Percentiles rank a stretch among this genome's conserved stretches.
Conservation (phyloP, 1,140 invertebrate species). For the Bombyx mandarina region DNA sequence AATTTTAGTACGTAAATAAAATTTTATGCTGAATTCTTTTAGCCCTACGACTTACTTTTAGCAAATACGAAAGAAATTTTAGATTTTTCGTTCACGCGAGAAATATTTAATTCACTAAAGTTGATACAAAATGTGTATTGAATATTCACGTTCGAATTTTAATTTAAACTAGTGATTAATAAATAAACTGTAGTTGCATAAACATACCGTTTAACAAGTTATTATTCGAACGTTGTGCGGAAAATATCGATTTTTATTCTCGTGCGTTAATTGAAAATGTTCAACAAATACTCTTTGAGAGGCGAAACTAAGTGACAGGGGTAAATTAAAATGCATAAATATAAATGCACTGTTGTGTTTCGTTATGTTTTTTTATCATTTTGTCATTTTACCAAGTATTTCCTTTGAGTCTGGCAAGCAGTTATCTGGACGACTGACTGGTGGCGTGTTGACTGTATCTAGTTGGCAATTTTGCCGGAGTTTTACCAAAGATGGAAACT, state of each 20-base stretch:
- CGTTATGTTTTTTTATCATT: conserved; percentile 7
- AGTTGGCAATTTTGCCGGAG: no score
- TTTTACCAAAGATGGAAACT: conserved; percentile 12
- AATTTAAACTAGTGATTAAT: no score
- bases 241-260: no score
- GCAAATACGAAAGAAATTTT: no score
- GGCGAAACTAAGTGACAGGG: conserved; percentile 5
- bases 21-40: no score
- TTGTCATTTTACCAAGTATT: conserved; percentile 15
- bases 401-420: conserved; percentile 18
- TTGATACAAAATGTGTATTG: neutral
- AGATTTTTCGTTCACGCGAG: no score
- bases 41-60: no score
- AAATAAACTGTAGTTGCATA: no score
- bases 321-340: conserved; percentile 23
- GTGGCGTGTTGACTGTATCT: conserved; percentile 15
- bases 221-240: no score
- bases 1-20: neutral
- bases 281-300: conserved; percentile 10
- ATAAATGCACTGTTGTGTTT: conserved; percentile 12
- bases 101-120: no score
- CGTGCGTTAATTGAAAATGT: conserved; percentile 9
- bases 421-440: conserved; percentile 17
- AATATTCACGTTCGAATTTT: neutral
- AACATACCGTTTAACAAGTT: neutral